Conservation (phyloP, 2,113 vertebrate species). For the Gymnobelideus leadbeateri region DNA sequence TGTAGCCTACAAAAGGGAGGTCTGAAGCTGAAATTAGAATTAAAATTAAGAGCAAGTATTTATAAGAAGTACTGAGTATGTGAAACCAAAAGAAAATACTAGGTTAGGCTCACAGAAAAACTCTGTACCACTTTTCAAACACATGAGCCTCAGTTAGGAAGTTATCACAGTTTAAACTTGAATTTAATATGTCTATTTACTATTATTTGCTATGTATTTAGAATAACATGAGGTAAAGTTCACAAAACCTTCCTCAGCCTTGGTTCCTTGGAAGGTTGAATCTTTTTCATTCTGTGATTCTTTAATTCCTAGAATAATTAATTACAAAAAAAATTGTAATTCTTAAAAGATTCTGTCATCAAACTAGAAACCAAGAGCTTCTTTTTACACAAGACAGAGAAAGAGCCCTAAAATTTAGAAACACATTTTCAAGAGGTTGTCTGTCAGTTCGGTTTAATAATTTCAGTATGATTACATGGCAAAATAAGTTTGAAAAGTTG, state of each 20-base stretch:
- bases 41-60: constrained; percentile 38
- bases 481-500: background rate
- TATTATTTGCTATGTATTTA: background rate
- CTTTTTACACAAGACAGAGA: constrained; percentile 1
- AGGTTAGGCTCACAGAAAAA: background rate
- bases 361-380: constrained; percentile 44
- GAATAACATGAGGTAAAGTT: background rate
- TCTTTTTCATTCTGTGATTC: constrained; percentile 53
- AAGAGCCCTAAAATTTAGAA: constrained; percentile 33
- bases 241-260: constrained; percentile 42
- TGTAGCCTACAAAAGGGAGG: background rate
- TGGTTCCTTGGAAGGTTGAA: background rate
- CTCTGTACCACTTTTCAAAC: background rate
- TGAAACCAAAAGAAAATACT: constrained; percentile 31
- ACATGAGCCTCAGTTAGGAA: background rate
- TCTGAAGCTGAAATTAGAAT: constrained; percentile 8
- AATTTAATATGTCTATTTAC: background rate
- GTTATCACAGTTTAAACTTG: background rate
- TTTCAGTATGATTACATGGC: background rate
- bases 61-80: background rate
- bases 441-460: constrained; percentile 27
- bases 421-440: background rate
- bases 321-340: constrained; percentile 23
- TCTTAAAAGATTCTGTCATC: constrained; percentile 30
- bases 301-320: constrained; percentile 69